Base-by-base conservation (phyloP, 2,888 invertebrate species). In the Invenusta paracnida region DNA sequence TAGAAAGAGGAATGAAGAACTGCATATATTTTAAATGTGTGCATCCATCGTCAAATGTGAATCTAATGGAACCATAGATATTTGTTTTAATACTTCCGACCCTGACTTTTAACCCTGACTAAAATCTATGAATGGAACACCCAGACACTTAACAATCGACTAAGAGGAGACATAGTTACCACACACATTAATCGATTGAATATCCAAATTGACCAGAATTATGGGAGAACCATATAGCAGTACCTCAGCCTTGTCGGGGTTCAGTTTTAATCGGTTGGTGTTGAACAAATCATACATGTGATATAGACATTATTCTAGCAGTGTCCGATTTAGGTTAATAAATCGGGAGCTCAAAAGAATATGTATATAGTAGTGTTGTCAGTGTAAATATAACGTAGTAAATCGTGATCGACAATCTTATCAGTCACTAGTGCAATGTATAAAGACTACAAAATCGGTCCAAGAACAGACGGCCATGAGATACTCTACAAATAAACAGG, bases 361-460 rank as follows among this genome's bases (percentile, higher is more conserved):
- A 73, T 73, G 73, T 73, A 73, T 73, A 73, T 73, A 25, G 73
- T 73, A 23, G 25, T 73, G 73, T 73, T 23, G 73, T 73, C 73
- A 13, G 73, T 23, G 23, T 73, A 73, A 25, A 73, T 73, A 25
- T 73, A 23, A 25, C 23, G 73, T 25, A 73, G 23, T 25, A 73
- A 73, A 23, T 23, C 73, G 23, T 73, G 73, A 73, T 73, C 11
- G 73, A 2, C 23, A 25, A 73, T 73, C 11, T 13, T 73, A 23
- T 73, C 73, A 13, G 27, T 73, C 17, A 73, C 73, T 73, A 23
- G 73, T 73, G 73, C 73, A 2, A 23, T 73, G 73, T 23, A 25
- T 73, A 73, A 23, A 13, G 17, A 73, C 2, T 73, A 73, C 73
- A 73, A 23, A 73, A 73, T 73, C 27, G 73, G 73, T 73, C 73